A percentile compares a stretch with the other conserved stretches of the same genome.
These are phyloP conservation scores for Bucorvus abyssinicus DNA, from an alignment of 2,797 vertebrate species.

Conservation along the genomic window DNA sequence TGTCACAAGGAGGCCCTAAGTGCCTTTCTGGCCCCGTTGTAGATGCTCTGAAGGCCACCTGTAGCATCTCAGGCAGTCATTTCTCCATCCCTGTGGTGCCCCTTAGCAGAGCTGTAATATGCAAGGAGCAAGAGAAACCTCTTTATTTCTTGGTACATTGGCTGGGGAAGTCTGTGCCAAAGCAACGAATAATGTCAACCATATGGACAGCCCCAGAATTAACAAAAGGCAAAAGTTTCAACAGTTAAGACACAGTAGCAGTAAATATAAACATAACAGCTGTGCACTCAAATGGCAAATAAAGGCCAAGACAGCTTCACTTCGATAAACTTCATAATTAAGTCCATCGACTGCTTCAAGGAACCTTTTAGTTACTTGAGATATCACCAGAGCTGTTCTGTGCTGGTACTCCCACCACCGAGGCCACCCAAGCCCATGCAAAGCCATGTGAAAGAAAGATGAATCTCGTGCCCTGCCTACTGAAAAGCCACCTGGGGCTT, in stretches of 20 bases:
- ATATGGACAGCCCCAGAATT: background rate
- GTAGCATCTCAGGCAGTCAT: background rate
- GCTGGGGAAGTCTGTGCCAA: background rate
- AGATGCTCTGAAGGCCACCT: background rate
- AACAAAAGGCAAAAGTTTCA: background rate
- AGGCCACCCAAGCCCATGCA: background rate
- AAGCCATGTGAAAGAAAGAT: accelerated
- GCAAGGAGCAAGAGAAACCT: background rate
- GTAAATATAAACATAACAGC: background rate
- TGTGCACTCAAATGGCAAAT: background rate
- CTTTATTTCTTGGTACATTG: background rate
- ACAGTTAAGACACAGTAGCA: background rate
- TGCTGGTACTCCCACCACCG: background rate
- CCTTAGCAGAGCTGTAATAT: background rate
- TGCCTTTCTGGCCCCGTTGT: background rate
- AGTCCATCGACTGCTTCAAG: background rate
- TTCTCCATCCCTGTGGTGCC: background rate
- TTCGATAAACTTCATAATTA: background rate
- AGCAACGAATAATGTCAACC: background rate
- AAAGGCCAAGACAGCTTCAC: background rate
- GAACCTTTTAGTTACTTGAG: background rate
- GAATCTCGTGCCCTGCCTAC: background rate
- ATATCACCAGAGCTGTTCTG: background rate
- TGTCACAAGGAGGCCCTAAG: background rate
- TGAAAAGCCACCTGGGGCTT: background rate